Percentiles rank a stretch among this genome's conserved stretches.
phyloP scores from a whole-genome alignment of 2,888 invertebrate genomes.

The Caenorhabditis sulstoni region DNA sequence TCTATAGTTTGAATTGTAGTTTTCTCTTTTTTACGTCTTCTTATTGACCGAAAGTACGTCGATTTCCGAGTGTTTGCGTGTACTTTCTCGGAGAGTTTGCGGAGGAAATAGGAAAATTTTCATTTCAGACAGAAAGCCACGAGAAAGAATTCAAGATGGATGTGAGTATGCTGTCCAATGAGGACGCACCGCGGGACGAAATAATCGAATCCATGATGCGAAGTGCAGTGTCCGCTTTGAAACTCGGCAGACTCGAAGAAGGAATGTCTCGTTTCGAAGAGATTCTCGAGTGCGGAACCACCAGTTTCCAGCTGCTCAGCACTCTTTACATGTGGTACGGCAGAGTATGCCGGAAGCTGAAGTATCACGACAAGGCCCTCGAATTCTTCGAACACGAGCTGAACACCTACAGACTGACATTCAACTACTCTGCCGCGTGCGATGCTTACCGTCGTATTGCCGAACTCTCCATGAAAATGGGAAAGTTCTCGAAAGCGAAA shows the following conservation, averaged over 20 bases:
- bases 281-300: constrained; percentile 32
- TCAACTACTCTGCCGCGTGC: constrained; percentile 2
- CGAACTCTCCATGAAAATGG: constrained; percentile 16
- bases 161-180: constrained; percentile 16
- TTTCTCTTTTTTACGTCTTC: too few species aligned
- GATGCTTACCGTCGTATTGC: constrained; percentile 28
- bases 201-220: constrained; percentile 17
- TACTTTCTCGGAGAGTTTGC: too few species aligned
- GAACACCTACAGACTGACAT: constrained; percentile 17
- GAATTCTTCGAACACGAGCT: constrained; percentile 38
- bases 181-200: constrained; percentile 29
- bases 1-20: too few species aligned
- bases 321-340: constrained; percentile 48
- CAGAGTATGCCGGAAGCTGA: constrained; percentile 17
- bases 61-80: too few species aligned
- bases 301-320: constrained; percentile 30
- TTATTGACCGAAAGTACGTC: too few species aligned
- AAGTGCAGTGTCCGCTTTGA: constrained; percentile 22
- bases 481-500: constrained; percentile 28
- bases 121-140: neutral
- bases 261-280: constrained; percentile 24
- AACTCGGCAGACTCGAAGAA: constrained; percentile 17
- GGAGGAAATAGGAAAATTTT: too few species aligned
- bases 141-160: constrained; percentile 13
- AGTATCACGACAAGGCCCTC: constrained; percentile 13